phyloP scores from a whole-genome alignment of 2,888 invertebrate species.

The Phalera bucephala region DNA sequence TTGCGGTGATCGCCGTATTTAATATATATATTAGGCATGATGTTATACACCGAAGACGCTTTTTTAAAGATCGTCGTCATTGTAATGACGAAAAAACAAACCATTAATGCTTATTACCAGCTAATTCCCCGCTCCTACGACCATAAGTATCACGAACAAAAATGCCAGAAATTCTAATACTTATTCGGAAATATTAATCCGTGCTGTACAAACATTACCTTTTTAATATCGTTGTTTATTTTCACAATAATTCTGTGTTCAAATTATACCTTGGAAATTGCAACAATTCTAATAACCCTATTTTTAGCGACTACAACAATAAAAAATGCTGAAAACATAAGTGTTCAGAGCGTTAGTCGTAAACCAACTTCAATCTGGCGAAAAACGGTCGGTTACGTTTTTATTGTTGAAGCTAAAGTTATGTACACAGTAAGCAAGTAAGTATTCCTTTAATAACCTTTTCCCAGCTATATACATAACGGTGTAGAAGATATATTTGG shows the following conservation, averaged over 20 bases:
- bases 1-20: too few species aligned
- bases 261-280: neutral
- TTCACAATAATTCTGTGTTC: neutral
- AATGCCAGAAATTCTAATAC: too few species aligned
- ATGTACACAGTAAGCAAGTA: conserved; percentile 1
- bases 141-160: too few species aligned
- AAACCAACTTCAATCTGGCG: conserved; percentile 3
- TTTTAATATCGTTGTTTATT: too few species aligned
- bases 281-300: neutral
- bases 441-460: neutral
- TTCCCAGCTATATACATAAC: neutral
- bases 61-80: too few species aligned
- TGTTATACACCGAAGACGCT: too few species aligned
- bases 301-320: neutral
- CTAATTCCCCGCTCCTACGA: too few species aligned
- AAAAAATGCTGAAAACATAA: neutral
- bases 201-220: too few species aligned
- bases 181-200: too few species aligned
- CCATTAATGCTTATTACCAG: too few species aligned
- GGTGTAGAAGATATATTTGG: neutral
- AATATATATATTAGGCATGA: too few species aligned
- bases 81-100: too few species aligned
- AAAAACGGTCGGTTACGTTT: conserved; percentile 3
- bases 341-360: conserved; percentile 2
- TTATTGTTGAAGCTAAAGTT: conserved; percentile 1